These are phyloP conservation scores for Mirounga angustirostris DNA, from an alignment of 2,113 vertebrate genomes.

Conservation along the genomic window DNA sequence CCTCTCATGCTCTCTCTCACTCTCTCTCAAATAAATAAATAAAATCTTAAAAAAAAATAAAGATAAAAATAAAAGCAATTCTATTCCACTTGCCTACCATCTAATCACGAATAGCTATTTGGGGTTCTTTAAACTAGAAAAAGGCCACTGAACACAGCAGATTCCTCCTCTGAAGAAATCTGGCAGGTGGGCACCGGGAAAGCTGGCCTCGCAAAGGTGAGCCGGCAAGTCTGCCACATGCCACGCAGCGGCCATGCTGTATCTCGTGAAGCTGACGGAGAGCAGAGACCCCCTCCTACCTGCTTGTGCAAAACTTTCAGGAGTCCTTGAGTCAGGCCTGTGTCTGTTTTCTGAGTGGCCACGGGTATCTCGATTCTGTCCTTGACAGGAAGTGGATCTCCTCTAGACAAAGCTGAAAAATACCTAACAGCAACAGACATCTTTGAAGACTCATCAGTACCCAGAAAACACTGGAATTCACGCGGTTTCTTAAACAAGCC, in stretches of 20 bases:
- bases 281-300: slow-evolving; percentile 81
- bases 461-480: neutral
- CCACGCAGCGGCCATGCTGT: fast-evolving
- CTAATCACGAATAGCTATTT: neutral
- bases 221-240: fast-evolving
- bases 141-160: neutral
- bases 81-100: neutral
- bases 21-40: too few relatives aligned
- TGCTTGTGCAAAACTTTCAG: slow-evolving; percentile 94
- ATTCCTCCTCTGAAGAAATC: neutral
- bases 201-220: fast-evolving
- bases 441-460: neutral
- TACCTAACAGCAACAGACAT: slow-evolving; percentile 88
- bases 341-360: slow-evolving; percentile 87
- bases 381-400: slow-evolving; percentile 93
- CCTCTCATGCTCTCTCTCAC: too few relatives aligned
- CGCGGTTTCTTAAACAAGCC: fast-evolving
- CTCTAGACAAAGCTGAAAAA: slow-evolving; percentile 92
- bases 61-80: neutral
- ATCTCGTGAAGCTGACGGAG: fast-evolving
- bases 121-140: neutral
- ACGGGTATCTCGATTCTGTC: slow-evolving; percentile 90
- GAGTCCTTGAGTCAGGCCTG: slow-evolving; percentile 92
- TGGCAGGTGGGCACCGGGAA: neutral
- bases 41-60: too few relatives aligned